phyloP scores from a whole-genome alignment of 2,888 invertebrate species.

The Coelopa pilipes region DNA sequence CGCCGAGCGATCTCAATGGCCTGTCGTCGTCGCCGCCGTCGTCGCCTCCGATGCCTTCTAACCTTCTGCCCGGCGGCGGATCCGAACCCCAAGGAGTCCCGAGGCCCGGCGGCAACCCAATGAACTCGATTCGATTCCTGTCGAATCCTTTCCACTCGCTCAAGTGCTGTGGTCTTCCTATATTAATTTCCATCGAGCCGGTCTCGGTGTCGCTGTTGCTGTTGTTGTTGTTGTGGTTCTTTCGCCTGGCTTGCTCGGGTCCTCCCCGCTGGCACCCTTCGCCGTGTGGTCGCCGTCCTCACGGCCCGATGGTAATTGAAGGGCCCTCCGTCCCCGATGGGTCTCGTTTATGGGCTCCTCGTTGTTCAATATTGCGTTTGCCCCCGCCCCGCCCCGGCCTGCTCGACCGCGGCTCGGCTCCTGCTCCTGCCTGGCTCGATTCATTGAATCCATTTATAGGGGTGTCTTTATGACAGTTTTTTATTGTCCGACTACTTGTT shows the following conservation, averaged over 20 bases:
- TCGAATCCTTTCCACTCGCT: constrained; percentile 13
- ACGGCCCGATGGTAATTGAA: constrained; percentile 63
- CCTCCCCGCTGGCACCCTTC: not conserved
- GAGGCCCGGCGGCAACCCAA: not conserved
- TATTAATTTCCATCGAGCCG: not conserved
- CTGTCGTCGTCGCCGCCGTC: no score
- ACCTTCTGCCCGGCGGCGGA: not conserved
- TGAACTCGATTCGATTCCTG: not conserved
- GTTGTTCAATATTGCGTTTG: constrained; percentile 29
- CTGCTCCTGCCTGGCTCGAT: constrained; percentile 24
- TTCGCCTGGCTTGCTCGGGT: not conserved
- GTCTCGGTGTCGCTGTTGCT: no score
- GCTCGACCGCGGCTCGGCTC: no score
- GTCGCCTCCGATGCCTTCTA: no score
- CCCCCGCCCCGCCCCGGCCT: constrained; percentile 1
- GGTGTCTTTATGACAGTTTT: constrained; percentile 36
- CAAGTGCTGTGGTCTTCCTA: constrained; percentile 22
- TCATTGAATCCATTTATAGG: constrained; percentile 16
- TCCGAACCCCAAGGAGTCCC: constrained; percentile 32
- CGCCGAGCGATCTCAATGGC: not conserved
- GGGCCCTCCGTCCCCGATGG: constrained; percentile 46
- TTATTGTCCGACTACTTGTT: constrained; percentile 5
- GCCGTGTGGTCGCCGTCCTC: constrained; percentile 47
- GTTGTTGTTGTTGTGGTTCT: not conserved
- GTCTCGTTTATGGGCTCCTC: not conserved